phyloP scores from a whole-genome alignment of 2,888 invertebrate genomes.

The Eupithecia tripunctaria region DNA sequence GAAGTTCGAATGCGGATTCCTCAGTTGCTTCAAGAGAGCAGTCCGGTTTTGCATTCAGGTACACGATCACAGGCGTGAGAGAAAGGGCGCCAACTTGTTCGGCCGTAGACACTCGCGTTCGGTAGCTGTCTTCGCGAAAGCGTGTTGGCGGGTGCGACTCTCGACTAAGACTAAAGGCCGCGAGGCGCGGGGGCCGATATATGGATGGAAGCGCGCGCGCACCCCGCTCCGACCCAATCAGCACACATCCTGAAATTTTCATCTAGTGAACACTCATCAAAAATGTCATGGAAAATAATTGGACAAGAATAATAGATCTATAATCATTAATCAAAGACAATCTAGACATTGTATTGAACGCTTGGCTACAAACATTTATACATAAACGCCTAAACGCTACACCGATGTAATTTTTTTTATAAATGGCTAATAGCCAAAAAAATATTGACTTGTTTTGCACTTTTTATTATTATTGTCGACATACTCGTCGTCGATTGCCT shows the following conservation, averaged over 20 bases:
- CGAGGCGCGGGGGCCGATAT: slow-evolving; percentile 80
- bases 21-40: slow-evolving; percentile 68
- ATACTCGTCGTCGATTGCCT: neutral
- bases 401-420: neutral
- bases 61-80: slow-evolving; percentile 82
- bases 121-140: slow-evolving; percentile 73
- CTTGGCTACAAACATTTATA: neutral
- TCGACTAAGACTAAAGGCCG: slow-evolving; percentile 80
- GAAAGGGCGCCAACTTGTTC: slow-evolving; percentile 80
- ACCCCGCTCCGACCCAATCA: slow-evolving; percentile 58
- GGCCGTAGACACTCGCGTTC: slow-evolving; percentile 73
- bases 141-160: slow-evolving; percentile 75
- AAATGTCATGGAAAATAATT: neutral
- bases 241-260: slow-evolving; percentile 43
- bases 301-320: neutral
- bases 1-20: slow-evolving; percentile 68
- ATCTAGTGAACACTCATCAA: slow-evolving; percentile 2
- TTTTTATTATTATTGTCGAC: no score
- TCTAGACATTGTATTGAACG: neutral
- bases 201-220: slow-evolving; percentile 69
- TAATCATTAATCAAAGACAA: neutral
- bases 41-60: slow-evolving; percentile 83
- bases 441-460: neutral
- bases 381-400: neutral
- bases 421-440: neutral